phyloP scores from a whole-genome alignment of 2,888 invertebrate genomes.

The Nomada flava region DNA sequence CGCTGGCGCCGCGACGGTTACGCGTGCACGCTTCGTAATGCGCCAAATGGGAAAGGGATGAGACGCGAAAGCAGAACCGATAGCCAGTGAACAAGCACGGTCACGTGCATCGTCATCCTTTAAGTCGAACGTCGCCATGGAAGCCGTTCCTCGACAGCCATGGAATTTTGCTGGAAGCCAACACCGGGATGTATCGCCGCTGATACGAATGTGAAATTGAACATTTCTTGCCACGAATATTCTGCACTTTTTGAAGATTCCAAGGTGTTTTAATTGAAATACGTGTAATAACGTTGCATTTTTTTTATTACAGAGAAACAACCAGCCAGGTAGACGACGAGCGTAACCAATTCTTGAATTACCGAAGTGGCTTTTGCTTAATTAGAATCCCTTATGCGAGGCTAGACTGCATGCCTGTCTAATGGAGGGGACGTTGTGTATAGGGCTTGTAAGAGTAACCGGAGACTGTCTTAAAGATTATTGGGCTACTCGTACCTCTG shows the following conservation, averaged over 20 bases:
- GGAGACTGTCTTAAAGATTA: conserved; percentile 3
- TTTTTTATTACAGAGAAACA: not conserved
- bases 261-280: not conserved
- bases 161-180: not conserved
- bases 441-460: not conserved
- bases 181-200: not conserved
- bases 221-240: conserved; percentile 3
- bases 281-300: not conserved
- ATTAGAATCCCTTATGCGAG: conserved; percentile 14
- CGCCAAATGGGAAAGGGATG: conserved; percentile 48
- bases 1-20: conserved; percentile 46
- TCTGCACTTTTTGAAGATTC: not conserved
- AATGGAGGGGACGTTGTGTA: conserved; percentile 7
- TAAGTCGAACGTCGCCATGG: not conserved
- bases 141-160: not conserved
- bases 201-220: not conserved
- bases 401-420: conserved; percentile 2
- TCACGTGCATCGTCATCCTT: conserved; percentile 52
- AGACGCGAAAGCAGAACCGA: conserved; percentile 53
- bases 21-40: conserved; percentile 38
- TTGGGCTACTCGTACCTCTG: not conserved
- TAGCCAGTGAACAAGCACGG: conserved; percentile 43
- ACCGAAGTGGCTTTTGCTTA: conserved; percentile 7
- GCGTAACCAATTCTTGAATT: not conserved
- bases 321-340: not conserved